Evolutionary conservation across 2,888 invertebrate species (phyloP).

Genomic region (Laspeyria flexula): DNA sequence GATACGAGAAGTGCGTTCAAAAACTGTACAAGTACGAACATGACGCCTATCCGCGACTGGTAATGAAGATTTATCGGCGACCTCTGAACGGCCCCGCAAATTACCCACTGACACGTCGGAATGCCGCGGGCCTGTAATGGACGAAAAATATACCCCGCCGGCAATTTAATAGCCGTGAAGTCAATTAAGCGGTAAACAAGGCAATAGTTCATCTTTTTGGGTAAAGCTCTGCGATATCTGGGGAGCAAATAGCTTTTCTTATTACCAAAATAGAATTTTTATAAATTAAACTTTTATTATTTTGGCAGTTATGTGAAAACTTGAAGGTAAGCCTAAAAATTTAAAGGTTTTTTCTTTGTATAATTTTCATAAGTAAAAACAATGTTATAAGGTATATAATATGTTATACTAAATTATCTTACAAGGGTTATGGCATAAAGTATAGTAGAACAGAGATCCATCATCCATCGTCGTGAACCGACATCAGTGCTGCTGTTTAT

Average conservation of each 20-base stretch:
- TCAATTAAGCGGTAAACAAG: constrained; percentile 36
- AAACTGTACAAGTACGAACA: constrained; percentile 43
- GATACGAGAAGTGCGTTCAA: constrained; percentile 14
- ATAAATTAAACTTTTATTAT: too few species aligned
- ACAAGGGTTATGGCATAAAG: too few species aligned
- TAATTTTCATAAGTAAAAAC: too few species aligned
- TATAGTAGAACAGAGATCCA: too few species aligned
- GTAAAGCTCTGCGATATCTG: neutral
- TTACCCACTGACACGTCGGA: constrained; percentile 47
- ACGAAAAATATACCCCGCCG: constrained; percentile 34
- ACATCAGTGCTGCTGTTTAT: too few species aligned
- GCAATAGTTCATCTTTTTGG: constrained; percentile 14
- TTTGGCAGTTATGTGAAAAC: too few species aligned
- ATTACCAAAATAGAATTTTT: neutral
- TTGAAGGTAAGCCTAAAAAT: too few species aligned
- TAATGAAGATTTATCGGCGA: constrained; percentile 62
- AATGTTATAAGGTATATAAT: too few species aligned
- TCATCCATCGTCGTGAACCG: too few species aligned
- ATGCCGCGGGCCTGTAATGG: constrained; percentile 38
- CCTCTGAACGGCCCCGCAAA: constrained; percentile 49
- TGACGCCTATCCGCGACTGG: constrained; percentile 39
- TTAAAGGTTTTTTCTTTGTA: too few species aligned
- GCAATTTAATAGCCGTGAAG: constrained; percentile 35
- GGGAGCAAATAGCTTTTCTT: neutral
- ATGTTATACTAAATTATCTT: too few species aligned